Base-by-base conservation (phyloP, 2,888 invertebrate genomes). In the Tipula lateralis region DNA sequence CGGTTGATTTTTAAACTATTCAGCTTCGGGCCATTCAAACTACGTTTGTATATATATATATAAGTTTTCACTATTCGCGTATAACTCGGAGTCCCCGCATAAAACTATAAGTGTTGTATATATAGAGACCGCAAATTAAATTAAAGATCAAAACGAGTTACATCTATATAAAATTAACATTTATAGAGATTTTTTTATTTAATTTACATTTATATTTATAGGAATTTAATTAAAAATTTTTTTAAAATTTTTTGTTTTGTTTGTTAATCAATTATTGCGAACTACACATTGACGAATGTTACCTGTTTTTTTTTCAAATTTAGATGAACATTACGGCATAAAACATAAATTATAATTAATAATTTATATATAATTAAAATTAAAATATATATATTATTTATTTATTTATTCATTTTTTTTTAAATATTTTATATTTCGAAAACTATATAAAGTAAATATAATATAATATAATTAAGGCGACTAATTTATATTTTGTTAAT, bases 221-320 rank as follows among this genome's bases (percentile, higher is more conserved):
- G 19, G 19, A 34, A 34, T 83, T 34, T 83, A 34, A 30, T 84
- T 50, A 39, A n/a, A 29, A 29, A 29, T 36, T 39, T 19, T 50
- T 44, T 36, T 39, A 32, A 66, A n/a, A 16, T 84, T 66, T 16
- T 50, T 83, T 83, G n/a, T 36, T 44, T 84, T 83, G 44, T 32
- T 84, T 32, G 6, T 84, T 36, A 36, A 81, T 36, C 29, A 29
- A 39, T 84, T 86, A 86, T 86, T 86, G 86, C 86, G 86, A 86
- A 85, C 86, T 86, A 86, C 86, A 86, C 86, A 86, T 86, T 85
- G 86, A 86, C 86, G 86, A 85, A 86, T 84, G 66, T 50, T 84
- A 32, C 19, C 39, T 36, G 66, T 66, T 66, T 66, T 66, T 81
- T 80, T 19, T n/a, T n/a, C n/a, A n/a, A 5, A 81, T 29, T 81